Conservation (phyloP, 2,113 vertebrate genomes). For the Passerina amoena region DNA sequence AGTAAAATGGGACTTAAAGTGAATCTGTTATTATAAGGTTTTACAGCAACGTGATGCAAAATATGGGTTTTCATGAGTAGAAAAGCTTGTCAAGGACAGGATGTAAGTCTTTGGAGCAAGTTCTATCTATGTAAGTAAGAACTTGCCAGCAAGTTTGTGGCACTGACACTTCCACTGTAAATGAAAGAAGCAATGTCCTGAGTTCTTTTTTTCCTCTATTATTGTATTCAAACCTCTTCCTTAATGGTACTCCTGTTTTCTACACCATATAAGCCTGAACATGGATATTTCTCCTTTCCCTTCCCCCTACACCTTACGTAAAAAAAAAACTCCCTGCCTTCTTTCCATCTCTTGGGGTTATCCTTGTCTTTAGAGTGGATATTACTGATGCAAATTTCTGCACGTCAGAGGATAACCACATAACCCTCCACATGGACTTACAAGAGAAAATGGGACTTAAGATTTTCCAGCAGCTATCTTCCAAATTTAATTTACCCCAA, state of each 20-base stretch:
- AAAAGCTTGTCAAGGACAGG: neutral
- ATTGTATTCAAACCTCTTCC: neutral
- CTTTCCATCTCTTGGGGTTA: constrained; percentile 25
- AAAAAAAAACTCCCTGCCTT: constrained; percentile 46
- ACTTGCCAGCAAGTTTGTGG: neutral
- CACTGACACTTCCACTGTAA: neutral
- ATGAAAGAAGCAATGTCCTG: neutral
- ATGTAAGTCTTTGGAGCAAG: neutral
- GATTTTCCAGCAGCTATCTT: constrained; percentile 41
- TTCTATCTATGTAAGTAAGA: neutral
- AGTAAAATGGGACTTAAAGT: neutral
- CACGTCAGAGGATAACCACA: constrained; percentile 42
- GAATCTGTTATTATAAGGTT: neutral
- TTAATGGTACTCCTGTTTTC: neutral
- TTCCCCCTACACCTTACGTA: neutral
- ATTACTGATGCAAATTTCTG: constrained; percentile 57
- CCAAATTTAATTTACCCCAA: constrained; percentile 52
- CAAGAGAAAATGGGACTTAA: constrained; percentile 3
- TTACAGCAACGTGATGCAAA: neutral
- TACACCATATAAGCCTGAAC: neutral
- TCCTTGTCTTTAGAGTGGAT: constrained; percentile 10
- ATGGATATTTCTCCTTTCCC: neutral
- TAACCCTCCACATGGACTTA: constrained; percentile 14
- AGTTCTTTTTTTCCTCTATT: neutral
- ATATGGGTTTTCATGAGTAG: rapidly evolving